Conservation (phyloP, 2,113 vertebrate species). For the Felis catus region F.catus_Fca126_mat1.0 CM031414.1:122514501-122515000, state of each 20-base stretch:
- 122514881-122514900: not conserved
- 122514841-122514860: not conserved
- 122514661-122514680: conserved; percentile 55
- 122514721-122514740: conserved; percentile 34
- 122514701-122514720: conserved; percentile 40
- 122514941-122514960: not conserved
- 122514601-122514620: not conserved
- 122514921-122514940: not conserved
- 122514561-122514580: conserved; percentile 15
- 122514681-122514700: conserved; percentile 61
- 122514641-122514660: conserved; percentile 57
- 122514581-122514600: not conserved
- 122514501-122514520: not conserved
- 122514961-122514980: not conserved
- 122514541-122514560: not conserved
- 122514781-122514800: conserved; percentile 59
- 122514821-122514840: not conserved
- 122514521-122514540: not conserved
- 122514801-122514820: not conserved
- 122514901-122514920: not conserved
- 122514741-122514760: not conserved
- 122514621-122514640: conserved; percentile 61
- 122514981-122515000: conserved; percentile 10
- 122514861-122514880: not conserved
- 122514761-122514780: not conserved